Base-by-base conservation (phyloP, 53 echinoderm and acorn worm species). In the Mesocentrotus franciscanus region DNA sequence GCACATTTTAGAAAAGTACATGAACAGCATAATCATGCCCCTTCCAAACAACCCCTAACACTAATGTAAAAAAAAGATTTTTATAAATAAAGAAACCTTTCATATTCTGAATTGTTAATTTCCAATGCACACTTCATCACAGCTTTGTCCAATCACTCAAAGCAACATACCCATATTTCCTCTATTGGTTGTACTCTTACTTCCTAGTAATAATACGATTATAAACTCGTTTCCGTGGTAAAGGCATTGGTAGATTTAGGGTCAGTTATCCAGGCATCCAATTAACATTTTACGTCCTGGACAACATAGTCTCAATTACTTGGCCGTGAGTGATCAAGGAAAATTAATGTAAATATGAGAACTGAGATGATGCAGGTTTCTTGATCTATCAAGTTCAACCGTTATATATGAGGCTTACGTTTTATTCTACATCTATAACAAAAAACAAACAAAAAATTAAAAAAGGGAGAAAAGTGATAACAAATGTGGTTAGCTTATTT, bases 151-250 rank as follows among this genome's bases (percentile, higher is more conserved):
- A 24, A 36, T 91, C 91, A 62, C 62, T 92, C 92, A 75, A 12
- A 24, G 1, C 24, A 71, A 72, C 81, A 93, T 93, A 93, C 12
- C 60, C 81, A 64, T 60, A 61, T 35, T 93, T 93, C 93, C 93
- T 93, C 39, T 79, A 93, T 93, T 81, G 93, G 60, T 81, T 83
- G 81, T 93, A 78, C 60, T 20, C 11, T 56, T 58, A 81, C 81
- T 93, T 93, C 93, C 93, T n/a, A 93, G 59, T 57, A 61, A 93
- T 93, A 81, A 93, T 79, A 93, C 60, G 93, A 93, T 93, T 60
- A 83, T n/a, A 57, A 93, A 68, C 91, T 35, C 9, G 62, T 91
- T 91, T 91, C 91, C 64, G 91, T 66, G 91, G 59, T 87, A 56
- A 87, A 87, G 87, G 59, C 56, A 58, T 20, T 2, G 87, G 27